Percentiles rank a stretch among this genome's conserved stretches.
phyloP scores from a whole-genome alignment of 1,140 invertebrate species.

The Cecropterus lyciades region DNA sequence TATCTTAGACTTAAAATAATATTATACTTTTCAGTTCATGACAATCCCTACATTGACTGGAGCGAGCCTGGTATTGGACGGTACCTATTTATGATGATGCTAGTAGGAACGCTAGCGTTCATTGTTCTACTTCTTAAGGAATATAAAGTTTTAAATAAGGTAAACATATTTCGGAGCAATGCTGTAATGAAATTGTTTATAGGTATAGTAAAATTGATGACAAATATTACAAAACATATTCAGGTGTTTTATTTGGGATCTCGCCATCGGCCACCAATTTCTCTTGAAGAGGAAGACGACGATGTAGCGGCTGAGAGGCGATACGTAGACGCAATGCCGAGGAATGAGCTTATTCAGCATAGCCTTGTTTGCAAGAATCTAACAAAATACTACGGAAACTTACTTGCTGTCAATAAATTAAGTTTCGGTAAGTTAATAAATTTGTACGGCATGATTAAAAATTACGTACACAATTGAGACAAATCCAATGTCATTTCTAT shows the following conservation, averaged over 20 bases:
- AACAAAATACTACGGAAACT: conserved; percentile 89
- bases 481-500: too few relatives aligned
- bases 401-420: conserved; percentile 89
- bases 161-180: conserved; percentile 40
- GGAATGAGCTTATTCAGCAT: conserved; percentile 57
- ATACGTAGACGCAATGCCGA: conserved; percentile 52
- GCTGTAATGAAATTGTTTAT: too few relatives aligned
- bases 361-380: conserved; percentile 85
- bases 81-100: conserved; percentile 80
- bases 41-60: conserved; percentile 79
- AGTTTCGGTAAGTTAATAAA: conserved; percentile 82
- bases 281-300: conserved; percentile 63
- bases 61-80: conserved; percentile 82
- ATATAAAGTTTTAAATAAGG: conserved; percentile 79
- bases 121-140: conserved; percentile 75
- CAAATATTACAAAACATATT: not conserved
- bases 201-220: too few relatives aligned
- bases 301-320: conserved; percentile 81
- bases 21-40: conserved; percentile 68
- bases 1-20: too few relatives aligned
- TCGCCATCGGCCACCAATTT: conserved; percentile 39
- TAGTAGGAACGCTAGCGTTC: conserved; percentile 72
- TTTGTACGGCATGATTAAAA: too few relatives aligned
- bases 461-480: too few relatives aligned
- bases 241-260: conserved; percentile 54